Evolutionary conservation across 2,113 vertebrate genomes (phyloP), one percentile per base, ranked within the genome.

Genomic region (Syrrhaptes paradoxus): DNA sequence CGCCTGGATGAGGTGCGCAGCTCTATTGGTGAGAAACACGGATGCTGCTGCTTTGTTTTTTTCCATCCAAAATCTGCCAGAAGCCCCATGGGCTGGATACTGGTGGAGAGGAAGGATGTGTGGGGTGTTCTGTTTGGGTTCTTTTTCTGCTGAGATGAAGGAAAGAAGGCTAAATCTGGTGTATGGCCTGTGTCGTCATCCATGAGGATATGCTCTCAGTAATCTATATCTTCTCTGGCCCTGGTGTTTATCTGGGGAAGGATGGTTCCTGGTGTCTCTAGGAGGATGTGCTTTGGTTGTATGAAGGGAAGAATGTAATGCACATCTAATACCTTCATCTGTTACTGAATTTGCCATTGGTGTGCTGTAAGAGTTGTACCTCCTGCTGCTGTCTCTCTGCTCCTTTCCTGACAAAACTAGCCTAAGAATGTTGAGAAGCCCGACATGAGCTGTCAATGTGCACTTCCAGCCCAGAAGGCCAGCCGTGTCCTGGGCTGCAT

Each of bases 1-100:
- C 32, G 51, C 49, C 46, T 25, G 48, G n/a, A 13, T 1, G 1
- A 4, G 73, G 26, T 4, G 10, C 2, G 1, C 18, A 11, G 15
- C 49, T 85, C 48, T 36, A 5, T 2, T 6, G 0, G 26, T 9
- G 75, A 51, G 34, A 72, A 81, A 75, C 28, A 41, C 2, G 4
- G 61, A 5, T 17, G 43, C 26, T 82, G 70, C 52, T 72, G 8
- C 0, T 12, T 29, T 51, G 26, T 5, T 58, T 58, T 58, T 62
- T 65, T 41, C 29, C 29, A 57, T 32, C 61, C 28, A 8, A 73
- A 62, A 62, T 16, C 51, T 51, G 10, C 22, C 83, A 93, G 70
- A 72, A 81, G 34, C 32, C 38, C 62, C 0, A 11, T n/a, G 57
- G 66, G 92, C 22, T 84, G 71, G 25, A 7, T 71, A 63, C 63